Conservation (phyloP, 2,888 invertebrate species). For the Choristoneura rosaceana region DNA sequence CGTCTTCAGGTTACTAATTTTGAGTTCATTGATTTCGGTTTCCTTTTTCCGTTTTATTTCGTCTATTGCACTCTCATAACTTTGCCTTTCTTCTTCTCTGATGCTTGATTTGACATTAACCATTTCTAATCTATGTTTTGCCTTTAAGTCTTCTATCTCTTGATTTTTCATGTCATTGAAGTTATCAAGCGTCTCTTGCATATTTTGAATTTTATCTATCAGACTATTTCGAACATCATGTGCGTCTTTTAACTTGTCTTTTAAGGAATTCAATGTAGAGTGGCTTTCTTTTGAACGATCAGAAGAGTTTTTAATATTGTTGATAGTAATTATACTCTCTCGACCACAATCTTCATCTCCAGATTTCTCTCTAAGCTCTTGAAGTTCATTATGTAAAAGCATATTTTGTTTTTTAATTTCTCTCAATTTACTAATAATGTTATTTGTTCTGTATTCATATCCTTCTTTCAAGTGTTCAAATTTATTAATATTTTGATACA, state of each 20-base stretch:
- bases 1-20: slow-evolving; percentile 52
- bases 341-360: slow-evolving; percentile 45
- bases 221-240: slow-evolving; percentile 62
- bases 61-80: slow-evolving; percentile 64
- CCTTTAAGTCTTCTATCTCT: slow-evolving; percentile 67
- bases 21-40: slow-evolving; percentile 55
- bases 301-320: slow-evolving; percentile 58
- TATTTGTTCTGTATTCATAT: slow-evolving; percentile 66
- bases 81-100: slow-evolving; percentile 59
- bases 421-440: slow-evolving; percentile 69
- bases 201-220: slow-evolving; percentile 58
- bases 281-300: slow-evolving; percentile 55
- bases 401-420: slow-evolving; percentile 75
- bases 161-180: slow-evolving; percentile 62
- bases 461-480: slow-evolving; percentile 48
- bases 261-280: slow-evolving; percentile 59
- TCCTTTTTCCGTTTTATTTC: slow-evolving; percentile 62
- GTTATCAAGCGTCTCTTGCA: slow-evolving; percentile 64
- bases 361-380: slow-evolving; percentile 56
- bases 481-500: slow-evolving; percentile 41
- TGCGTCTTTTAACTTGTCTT: slow-evolving; percentile 63
- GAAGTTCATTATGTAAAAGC: slow-evolving; percentile 64
- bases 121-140: slow-evolving; percentile 66
- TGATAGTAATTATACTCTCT: slow-evolving; percentile 52
- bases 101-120: slow-evolving; percentile 58